A percentile compares a stretch with the other conserved stretches of the same genome.
Evolutionary conservation across 1,140 invertebrate species (phyloP).

Genomic region (Drosophila kohkoa): DNA sequence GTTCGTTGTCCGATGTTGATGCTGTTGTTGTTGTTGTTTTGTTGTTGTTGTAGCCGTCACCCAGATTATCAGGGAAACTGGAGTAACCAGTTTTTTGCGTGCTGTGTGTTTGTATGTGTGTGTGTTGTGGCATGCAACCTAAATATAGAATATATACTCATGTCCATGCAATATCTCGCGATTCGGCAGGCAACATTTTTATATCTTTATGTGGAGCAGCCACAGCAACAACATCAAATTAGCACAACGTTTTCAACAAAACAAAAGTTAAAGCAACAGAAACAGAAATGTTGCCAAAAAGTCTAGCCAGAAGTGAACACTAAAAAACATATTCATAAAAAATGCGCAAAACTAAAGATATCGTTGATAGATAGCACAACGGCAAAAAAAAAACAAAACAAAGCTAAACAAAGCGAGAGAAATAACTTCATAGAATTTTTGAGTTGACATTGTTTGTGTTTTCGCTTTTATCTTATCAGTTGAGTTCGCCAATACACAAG

Average conservation of each 20-base stretch:
- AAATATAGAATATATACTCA: constrained; percentile 73
- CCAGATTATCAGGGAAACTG: constrained; percentile 84
- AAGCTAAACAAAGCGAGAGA: neutral
- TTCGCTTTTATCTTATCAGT: constrained; percentile 74
- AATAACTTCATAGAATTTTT: constrained; percentile 34
- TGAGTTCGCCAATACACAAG: constrained; percentile 43
- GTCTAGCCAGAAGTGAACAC: constrained; percentile 13
- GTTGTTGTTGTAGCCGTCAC: constrained; percentile 73
- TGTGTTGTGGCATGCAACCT: constrained; percentile 75
- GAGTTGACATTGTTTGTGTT: constrained; percentile 45
- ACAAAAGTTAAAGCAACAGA: constrained; percentile 21
- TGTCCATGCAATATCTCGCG: constrained; percentile 25
- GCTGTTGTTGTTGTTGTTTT: constrained; percentile 31
- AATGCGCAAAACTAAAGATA: constrained; percentile 18
- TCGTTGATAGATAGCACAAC: neutral
- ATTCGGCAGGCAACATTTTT: constrained; percentile 24
- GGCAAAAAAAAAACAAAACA: constrained; percentile 4
- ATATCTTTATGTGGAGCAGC: constrained; percentile 23
- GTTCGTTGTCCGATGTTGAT: constrained; percentile 20
- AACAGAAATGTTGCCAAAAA: constrained; percentile 44
- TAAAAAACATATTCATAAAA: constrained; percentile 12
- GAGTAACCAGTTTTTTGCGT: constrained; percentile 77
- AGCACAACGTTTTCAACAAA: neutral
- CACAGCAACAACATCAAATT: constrained; percentile 8
- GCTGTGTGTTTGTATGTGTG: neutral